These are phyloP conservation scores for Syngnathus scovelli DNA, from an alignment of 2,113 vertebrate species.

Conservation along the genomic window DNA sequence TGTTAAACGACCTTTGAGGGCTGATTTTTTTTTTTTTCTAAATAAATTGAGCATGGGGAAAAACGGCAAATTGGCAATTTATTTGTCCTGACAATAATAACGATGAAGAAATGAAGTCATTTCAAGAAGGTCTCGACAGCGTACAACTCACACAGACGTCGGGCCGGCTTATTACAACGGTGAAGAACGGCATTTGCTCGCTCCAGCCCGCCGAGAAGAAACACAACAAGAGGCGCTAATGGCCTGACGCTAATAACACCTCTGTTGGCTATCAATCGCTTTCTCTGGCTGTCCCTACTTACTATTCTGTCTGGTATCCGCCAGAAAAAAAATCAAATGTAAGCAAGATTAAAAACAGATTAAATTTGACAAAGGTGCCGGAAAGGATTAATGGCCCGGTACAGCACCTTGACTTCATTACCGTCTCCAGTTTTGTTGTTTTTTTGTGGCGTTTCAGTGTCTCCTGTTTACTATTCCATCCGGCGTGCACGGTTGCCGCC, in stretches of 20 bases:
- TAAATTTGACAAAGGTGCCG: not conserved
- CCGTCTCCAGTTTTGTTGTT: not conserved
- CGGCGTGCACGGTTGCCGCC: not conserved
- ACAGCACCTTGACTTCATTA: not conserved
- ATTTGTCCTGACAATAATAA: slow-evolving; percentile 1
- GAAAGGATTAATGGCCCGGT: too few relatives aligned
- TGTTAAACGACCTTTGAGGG: not conserved
- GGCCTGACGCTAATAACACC: slow-evolving; percentile 31
- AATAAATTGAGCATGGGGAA: not conserved
- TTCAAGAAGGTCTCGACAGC: not conserved
- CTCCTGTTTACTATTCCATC: not conserved
- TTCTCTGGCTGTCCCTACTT: slow-evolving; percentile 34
- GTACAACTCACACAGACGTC: not conserved
- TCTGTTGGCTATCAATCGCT: not conserved
- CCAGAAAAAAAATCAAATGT: not conserved
- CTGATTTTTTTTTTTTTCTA: not conserved
- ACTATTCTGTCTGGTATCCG: slow-evolving; percentile 46
- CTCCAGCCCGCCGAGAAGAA: slow-evolving; percentile 11
- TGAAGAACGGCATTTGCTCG: slow-evolving; percentile 21
- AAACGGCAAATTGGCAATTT: not conserved
- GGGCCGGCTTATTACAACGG: slow-evolving; percentile 5
- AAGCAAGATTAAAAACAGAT: not conserved
- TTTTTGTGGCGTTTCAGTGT: not conserved
- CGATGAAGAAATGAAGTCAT: not conserved
- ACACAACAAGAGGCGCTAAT: slow-evolving; percentile 41